Evolutionary conservation across 2,113 vertebrate genomes (phyloP).

Genomic region (Bambusicola thoracicus): DNA sequence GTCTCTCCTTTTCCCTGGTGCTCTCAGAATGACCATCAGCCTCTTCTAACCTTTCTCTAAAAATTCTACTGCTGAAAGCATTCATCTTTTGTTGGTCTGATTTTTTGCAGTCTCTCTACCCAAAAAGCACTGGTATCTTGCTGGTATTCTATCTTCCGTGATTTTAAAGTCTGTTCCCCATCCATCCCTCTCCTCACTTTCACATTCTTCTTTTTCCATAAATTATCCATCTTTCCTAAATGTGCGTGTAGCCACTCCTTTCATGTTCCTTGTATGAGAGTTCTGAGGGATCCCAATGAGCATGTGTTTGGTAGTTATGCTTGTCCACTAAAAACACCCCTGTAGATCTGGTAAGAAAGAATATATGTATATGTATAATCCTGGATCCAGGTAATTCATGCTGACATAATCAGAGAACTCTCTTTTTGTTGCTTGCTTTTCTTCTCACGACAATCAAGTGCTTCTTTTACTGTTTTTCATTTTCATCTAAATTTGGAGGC

Average conservation of each 20-base stretch:
- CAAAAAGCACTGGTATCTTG: not conserved
- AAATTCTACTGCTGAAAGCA: not conserved
- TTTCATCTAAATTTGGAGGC: not conserved
- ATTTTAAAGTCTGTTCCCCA: not conserved
- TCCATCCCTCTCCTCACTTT: not conserved
- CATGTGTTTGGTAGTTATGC: not conserved
- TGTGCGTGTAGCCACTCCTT: not conserved
- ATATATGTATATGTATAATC: not conserved
- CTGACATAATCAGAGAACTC: not conserved
- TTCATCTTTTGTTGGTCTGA: not conserved
- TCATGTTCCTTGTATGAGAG: not conserved
- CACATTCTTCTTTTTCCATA: not conserved
- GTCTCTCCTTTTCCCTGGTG: not conserved
- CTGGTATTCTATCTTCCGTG: not conserved
- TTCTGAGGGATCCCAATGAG: not conserved
- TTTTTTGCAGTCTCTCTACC: not conserved
- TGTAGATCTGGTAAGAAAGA: not conserved
- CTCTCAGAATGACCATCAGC: not conserved
- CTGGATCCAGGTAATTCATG: not conserved
- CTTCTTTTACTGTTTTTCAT: not conserved
- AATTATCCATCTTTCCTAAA: not conserved
- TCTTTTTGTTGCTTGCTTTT: not conserved
- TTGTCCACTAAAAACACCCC: not conserved
- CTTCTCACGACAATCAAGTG: not conserved
- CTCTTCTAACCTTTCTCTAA: not conserved